Evolutionary conservation across 2,888 invertebrate species (phyloP).

Genomic region (Eutolmus rufibarbis): DNA sequence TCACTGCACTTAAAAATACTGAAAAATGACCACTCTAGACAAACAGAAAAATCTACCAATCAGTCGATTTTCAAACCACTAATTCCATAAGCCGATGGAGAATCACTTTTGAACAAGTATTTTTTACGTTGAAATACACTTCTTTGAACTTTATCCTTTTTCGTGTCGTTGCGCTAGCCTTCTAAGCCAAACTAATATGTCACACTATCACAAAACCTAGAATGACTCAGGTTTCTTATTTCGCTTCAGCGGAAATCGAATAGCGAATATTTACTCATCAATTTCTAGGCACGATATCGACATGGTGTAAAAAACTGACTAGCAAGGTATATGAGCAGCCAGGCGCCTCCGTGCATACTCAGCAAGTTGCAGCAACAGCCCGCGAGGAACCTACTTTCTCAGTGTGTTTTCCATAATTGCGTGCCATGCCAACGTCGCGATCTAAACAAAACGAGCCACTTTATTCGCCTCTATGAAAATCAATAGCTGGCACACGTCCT

Average conservation of each 20-base stretch:
- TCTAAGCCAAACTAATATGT: not conserved
- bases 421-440: conserved; percentile 46
- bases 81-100: not conserved
- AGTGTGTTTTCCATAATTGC: conserved; percentile 24
- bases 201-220: not conserved
- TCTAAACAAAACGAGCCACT: conserved; percentile 42
- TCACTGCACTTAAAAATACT: not conserved
- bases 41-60: not conserved
- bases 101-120: not conserved
- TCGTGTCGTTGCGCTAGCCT: not conserved
- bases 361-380: not conserved
- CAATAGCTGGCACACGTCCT: not conserved
- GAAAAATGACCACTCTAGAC: not conserved
- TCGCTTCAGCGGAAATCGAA: not conserved
- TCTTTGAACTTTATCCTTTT: not conserved
- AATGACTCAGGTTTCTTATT: not conserved
- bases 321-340: not conserved
- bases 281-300: not conserved
- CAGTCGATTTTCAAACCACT: not conserved
- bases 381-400: not conserved
- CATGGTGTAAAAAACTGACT: not conserved
- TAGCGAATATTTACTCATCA: not conserved
- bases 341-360: not conserved
- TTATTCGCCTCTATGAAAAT: conserved; percentile 22
- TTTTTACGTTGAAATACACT: not conserved